phyloP scores from a whole-genome alignment of 2,888 invertebrate genomes.

The Buathra laborator region DNA sequence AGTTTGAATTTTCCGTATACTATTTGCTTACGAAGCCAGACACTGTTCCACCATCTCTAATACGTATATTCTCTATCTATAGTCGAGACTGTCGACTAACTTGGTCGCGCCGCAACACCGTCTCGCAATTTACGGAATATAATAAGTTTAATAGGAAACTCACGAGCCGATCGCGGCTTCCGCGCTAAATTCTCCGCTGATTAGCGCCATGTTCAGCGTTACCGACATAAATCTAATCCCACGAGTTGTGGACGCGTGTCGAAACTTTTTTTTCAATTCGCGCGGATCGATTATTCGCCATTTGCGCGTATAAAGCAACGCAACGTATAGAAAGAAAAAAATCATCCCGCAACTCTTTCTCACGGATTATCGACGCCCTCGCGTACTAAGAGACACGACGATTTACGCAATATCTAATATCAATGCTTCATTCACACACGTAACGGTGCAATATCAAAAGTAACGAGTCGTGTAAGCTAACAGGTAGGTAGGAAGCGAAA shows the following conservation, averaged over 20 bases:
- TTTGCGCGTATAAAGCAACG: constrained; percentile 16
- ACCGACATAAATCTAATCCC: constrained; percentile 48
- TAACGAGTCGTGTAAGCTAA: background rate
- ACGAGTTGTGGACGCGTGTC: constrained; percentile 4
- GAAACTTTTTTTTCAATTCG: background rate
- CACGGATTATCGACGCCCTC: constrained; percentile 42
- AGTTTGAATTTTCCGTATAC: constrained; percentile 53
- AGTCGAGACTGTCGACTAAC: constrained; percentile 40
- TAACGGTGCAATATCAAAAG: constrained; percentile 13
- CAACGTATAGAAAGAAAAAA: background rate
- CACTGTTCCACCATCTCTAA: background rate
- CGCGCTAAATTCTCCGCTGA: constrained; percentile 62
- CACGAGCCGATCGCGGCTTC: constrained; percentile 43
- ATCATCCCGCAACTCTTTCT: background rate
- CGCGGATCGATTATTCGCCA: constrained; percentile 34
- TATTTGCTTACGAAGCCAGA: background rate
- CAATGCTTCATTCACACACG: constrained; percentile 36
- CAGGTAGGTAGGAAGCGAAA: constrained; percentile 19
- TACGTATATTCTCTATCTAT: constrained; percentile 19
- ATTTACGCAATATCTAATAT: constrained; percentile 72
- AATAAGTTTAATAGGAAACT: constrained; percentile 33
- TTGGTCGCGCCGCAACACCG: constrained; percentile 52
- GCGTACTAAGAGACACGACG: constrained; percentile 65
- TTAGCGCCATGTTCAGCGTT: constrained; percentile 33
- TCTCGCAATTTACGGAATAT: constrained; percentile 76